Evolutionary conservation across 1,140 invertebrate species (phyloP).

Genomic region (Drosophila burlai): DNA sequence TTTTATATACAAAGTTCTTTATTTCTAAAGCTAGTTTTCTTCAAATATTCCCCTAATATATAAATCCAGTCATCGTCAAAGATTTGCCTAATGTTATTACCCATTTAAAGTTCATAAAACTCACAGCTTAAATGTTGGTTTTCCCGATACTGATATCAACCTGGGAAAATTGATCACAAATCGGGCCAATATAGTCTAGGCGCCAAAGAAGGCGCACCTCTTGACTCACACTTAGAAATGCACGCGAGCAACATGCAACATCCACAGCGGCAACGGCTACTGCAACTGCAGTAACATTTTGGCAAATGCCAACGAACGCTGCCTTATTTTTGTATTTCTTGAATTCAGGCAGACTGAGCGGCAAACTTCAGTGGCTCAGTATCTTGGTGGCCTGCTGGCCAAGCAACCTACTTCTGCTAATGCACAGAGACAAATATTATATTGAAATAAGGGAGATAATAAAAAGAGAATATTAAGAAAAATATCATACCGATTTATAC

Average conservation of each 20-base stretch:
- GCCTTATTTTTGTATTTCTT: slow-evolving; percentile 15
- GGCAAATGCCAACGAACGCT: slow-evolving; percentile 75
- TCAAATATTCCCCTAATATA: not conserved
- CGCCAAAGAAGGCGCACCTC: slow-evolving; percentile 50
- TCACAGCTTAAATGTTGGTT: slow-evolving; percentile 7
- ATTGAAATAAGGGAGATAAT: not conserved
- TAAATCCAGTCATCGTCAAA: not conserved
- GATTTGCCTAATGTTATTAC: not conserved
- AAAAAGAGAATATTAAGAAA: not conserved
- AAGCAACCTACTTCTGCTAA: slow-evolving; percentile 74
- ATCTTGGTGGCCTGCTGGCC: slow-evolving; percentile 69
- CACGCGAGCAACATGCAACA: slow-evolving; percentile 37
- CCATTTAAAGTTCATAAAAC: slow-evolving; percentile 8
- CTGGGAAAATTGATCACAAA: slow-evolving; percentile 9
- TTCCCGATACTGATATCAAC: slow-evolving; percentile 24
- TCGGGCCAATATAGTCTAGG: slow-evolving; percentile 9
- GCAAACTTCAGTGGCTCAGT: slow-evolving; percentile 51
- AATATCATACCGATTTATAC: no score
- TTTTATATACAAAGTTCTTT: no score
- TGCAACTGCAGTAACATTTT: slow-evolving; percentile 21
- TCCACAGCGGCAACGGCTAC: slow-evolving; percentile 30
- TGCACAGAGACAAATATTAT: slow-evolving; percentile 12
- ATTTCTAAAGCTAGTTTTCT: no score
- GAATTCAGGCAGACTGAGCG: slow-evolving; percentile 26
- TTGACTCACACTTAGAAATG: slow-evolving; percentile 56